These are phyloP conservation scores for Callopanchax toddi DNA, from an alignment of 2,113 vertebrate genomes.

Conservation along the genomic window DNA sequence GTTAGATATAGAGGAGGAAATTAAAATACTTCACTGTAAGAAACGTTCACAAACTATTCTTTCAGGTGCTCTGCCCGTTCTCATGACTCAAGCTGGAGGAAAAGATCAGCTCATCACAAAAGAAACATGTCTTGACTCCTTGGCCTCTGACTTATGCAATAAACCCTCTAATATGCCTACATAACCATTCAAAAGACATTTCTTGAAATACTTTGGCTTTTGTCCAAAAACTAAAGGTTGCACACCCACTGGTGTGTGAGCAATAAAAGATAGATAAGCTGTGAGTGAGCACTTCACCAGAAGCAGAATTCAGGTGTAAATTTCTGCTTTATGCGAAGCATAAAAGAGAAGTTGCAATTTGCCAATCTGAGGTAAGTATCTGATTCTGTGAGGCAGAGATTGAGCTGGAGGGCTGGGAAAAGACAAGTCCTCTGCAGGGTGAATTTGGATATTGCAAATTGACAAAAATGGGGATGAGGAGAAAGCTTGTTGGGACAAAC, in stretches of 20 bases:
- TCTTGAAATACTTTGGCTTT: slow-evolving; percentile 14
- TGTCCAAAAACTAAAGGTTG: slow-evolving; percentile 16
- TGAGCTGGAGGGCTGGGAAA: slow-evolving; percentile 44
- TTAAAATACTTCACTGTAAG: no score
- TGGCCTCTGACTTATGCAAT: slow-evolving; percentile 9
- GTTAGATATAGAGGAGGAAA: no score
- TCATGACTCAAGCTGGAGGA: not conserved
- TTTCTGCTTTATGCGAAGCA: slow-evolving; percentile 44
- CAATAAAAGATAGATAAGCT: slow-evolving; percentile 50
- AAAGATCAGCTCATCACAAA: slow-evolving; percentile 21
- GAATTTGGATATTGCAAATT: slow-evolving; percentile 38
- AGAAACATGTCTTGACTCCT: slow-evolving; percentile 5
- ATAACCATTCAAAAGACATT: slow-evolving; percentile 10
- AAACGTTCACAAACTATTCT: no score
- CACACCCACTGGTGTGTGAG: slow-evolving; percentile 19
- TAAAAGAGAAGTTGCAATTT: slow-evolving; percentile 26
- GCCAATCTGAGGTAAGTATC: slow-evolving; percentile 42
- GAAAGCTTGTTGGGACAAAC: slow-evolving; percentile 1
- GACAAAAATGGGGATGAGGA: not conserved
- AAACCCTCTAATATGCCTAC: not conserved
- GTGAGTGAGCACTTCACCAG: slow-evolving; percentile 27
- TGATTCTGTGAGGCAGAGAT: slow-evolving; percentile 54
- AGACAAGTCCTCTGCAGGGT: slow-evolving; percentile 3
- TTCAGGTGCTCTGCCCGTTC: not conserved
- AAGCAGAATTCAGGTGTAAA: slow-evolving; percentile 52